These are phyloP conservation scores for Protonibea diacanthus DNA, from an alignment of 2,797 vertebrate genomes.

Conservation along the genomic window DNA sequence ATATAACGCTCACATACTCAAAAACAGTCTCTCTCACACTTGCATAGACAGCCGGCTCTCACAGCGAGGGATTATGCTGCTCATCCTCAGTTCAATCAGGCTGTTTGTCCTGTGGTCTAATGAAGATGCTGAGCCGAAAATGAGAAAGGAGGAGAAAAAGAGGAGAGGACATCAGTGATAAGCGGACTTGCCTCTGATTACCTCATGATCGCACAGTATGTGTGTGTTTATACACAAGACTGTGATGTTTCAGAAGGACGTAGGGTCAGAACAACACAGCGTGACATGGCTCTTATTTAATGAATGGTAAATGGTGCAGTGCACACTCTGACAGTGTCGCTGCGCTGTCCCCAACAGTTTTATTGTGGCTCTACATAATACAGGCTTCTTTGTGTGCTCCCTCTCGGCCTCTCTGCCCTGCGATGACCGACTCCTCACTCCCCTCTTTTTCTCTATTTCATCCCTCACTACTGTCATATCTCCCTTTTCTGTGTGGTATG, in stretches of 20 bases:
- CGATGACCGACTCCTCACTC: constrained; percentile 2
- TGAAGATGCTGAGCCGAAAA: constrained; percentile 58
- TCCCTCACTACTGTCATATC: constrained; percentile 44
- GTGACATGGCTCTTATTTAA: constrained; percentile 63
- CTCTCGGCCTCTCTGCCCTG: constrained; percentile 6
- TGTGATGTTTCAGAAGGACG: constrained; percentile 32
- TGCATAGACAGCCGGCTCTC: constrained; percentile 23
- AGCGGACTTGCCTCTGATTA: constrained; percentile 45
- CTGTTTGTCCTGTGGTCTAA: constrained; percentile 60
- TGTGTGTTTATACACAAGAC: neutral
- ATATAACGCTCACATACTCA: constrained; percentile 16
- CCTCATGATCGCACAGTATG: constrained; percentile 41
- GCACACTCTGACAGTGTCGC: constrained; percentile 50
- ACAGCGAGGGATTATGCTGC: constrained; percentile 48
- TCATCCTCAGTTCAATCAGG: constrained; percentile 58
- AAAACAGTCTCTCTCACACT: neutral
- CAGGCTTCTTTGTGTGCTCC: constrained; percentile 57
- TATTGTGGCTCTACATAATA: constrained; percentile 54
- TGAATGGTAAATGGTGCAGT: constrained; percentile 54
- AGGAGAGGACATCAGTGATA: constrained; percentile 33
- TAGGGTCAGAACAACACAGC: constrained; percentile 56
- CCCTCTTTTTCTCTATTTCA: constrained; percentile 47
- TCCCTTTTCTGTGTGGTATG: constrained; percentile 22
- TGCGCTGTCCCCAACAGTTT: constrained; percentile 40
- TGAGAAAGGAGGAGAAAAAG: constrained; percentile 37